Percentiles rank a stretch among this genome's conserved stretches.
phyloP scores from a whole-genome alignment of 2,888 invertebrate genomes.

The Limulus polyphemus region DNA sequence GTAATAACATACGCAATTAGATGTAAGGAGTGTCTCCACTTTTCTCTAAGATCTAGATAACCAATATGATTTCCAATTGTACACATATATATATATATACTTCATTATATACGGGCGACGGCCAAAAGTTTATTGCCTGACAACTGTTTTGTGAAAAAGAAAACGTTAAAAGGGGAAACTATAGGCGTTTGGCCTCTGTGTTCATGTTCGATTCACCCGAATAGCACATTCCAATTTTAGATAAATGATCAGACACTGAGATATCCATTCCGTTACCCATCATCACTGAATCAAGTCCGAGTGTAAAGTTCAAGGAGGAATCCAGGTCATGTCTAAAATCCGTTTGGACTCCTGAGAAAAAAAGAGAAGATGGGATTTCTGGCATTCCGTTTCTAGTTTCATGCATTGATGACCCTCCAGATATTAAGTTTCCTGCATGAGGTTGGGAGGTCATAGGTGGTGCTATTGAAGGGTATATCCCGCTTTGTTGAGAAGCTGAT shows the following conservation, averaged over 20 bases:
- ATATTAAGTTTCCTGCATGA: slow-evolving; percentile 6
- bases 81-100: too few relatives aligned
- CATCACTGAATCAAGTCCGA: slow-evolving; percentile 12
- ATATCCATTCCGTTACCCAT: slow-evolving; percentile 5
- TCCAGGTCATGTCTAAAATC: slow-evolving; percentile 19
- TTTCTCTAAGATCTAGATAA: too few relatives aligned
- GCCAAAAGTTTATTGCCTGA: too few relatives aligned
- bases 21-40: too few relatives aligned
- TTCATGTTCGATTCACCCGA: slow-evolving; percentile 21
- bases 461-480: slow-evolving; percentile 8
- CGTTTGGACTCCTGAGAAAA: slow-evolving; percentile 8
- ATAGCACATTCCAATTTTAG: slow-evolving; percentile 17
- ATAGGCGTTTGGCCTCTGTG: slow-evolving; percentile 20
- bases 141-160: too few relatives aligned
- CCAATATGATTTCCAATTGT: too few relatives aligned
- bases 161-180: neutral
- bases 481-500: too few relatives aligned
- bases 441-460: slow-evolving; percentile 14
- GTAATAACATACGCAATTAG: too few relatives aligned
- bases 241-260: slow-evolving; percentile 9
- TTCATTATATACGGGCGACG: too few relatives aligned
- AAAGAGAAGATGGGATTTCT: neutral
- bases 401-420: neutral
- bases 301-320: slow-evolving; percentile 16
- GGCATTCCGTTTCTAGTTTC: slow-evolving; percentile 14